Base-by-base conservation (phyloP, 2,888 invertebrate genomes). In the Eretmocerus hayati region DNA sequence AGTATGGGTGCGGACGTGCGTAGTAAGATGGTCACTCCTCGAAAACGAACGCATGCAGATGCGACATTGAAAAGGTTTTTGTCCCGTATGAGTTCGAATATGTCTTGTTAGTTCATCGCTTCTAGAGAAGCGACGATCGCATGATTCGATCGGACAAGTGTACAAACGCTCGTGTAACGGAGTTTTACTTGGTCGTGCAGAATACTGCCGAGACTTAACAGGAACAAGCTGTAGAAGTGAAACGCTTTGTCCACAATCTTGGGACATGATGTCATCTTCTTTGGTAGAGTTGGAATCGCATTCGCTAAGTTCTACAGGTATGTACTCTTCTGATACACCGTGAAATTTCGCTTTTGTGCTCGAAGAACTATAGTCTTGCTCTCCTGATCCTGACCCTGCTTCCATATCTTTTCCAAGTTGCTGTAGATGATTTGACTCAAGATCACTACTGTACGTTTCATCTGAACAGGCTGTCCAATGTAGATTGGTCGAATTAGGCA, bases 1-100 rank as follows among this genome's bases (percentile, higher is more conserved):
- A 26, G 90, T 83, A 78, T 96, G 88, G 67, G 97, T 84, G 69
- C 97, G 83, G 53, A 97, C 93, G 76, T 99, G 99, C 56, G 99
- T 99, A 65, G 99, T 99, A 57, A 99, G 78, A 74, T 99, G 99
- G 72, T 99, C 99, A 57, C 93, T 93, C 52, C 99, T 83, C 58
- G 89, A 90, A 77, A 99, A 99, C 43, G 95, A 93, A 36, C 99
- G 81, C 92, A 95, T 92, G 74, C 99, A 99, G 64, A 99, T 96
- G 58, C 94, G 84, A 72, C 99, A 99, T 77, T 96, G 92, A 77
- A 96, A 96, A 62, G 96, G 96, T 71, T 96, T 96, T 73, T 96
- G 95, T 1, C 96, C 99, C 40, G 97, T 99, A 75, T 99, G 99
- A 65, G 99, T 99, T 59, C 99, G 85, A 62, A 99, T 96, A 76